Evolutionary conservation across 1,140 invertebrate genomes (phyloP), one percentile per base, ranked within the genome.

Genomic region (Bombus haemorrhoidalis): DNA sequence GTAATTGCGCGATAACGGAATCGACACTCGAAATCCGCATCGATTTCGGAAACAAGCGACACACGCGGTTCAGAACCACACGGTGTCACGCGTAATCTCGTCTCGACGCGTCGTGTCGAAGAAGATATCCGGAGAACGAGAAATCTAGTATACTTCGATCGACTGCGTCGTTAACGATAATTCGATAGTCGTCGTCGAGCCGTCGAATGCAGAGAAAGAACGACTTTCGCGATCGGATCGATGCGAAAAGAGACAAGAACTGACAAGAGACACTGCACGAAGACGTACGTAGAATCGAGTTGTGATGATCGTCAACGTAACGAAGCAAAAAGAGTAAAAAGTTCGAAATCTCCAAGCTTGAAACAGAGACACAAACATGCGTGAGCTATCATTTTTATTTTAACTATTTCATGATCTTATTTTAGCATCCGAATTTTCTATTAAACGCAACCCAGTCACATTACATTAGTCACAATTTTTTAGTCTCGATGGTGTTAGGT

Each of bases 131-230:
- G 78, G 25, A 68, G 68, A 62, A 64, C 18, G 77, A 74, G 73
- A 89, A n/a, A 77, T 37, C 62, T n/a, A 28, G 3, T 68, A 62
- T 43, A 41, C n/a, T 76, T 18, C 32, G 32, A 57, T 66, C 71
- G 34, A 32, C 22, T 41, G 32, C 79, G 34, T 72, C 41, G 75
- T 53, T 59, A 71, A 73, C 81, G 80, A 83, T 68, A 83, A 80
- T 89, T 89, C 66, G 83, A 87, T 89, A 89, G 87, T 89, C 57
- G 66, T 72, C n/a, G 34, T 53, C 83, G 62, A 57, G 69, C 66
- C 12, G 57, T 39, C 57, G 84, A 37, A 71, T 76, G 32, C 72
- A 57, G 64, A 59, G 43, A 34, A 47, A 15, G 39, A 37, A 39
- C 43, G 39, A 22, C 59, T 57, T 74, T 39, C 53, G 62, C 37